Conservation (phyloP, 2,797 vertebrate genomes). For the Carapus acus region DNA sequence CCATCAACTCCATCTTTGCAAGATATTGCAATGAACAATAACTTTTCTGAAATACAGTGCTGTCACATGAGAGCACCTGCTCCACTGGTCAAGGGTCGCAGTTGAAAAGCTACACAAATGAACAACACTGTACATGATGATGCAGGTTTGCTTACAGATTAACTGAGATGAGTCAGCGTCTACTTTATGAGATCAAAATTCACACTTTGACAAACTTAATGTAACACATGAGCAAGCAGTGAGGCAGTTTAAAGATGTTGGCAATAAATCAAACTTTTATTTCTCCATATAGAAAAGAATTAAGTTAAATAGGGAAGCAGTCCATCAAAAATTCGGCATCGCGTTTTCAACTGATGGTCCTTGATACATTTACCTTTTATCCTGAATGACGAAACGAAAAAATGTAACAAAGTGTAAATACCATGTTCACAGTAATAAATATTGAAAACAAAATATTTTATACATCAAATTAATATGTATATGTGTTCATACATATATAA, state of each 20-base stretch:
- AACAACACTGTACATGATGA: not conserved
- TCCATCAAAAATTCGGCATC: constrained; percentile 68
- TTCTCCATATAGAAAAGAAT: constrained; percentile 74
- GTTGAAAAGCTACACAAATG: constrained; percentile 13
- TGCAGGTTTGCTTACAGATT: not conserved
- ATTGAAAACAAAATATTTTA: constrained; percentile 81
- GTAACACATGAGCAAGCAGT: constrained; percentile 4
- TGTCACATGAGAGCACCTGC: no score
- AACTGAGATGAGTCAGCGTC: not conserved
- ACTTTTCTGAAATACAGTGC: not conserved
- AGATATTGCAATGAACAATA: not conserved
- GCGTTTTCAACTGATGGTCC: constrained; percentile 69
- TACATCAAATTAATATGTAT: constrained; percentile 84
- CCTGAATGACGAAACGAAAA: constrained; percentile 63
- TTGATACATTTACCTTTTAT: constrained; percentile 72
- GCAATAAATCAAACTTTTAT: constrained; percentile 75
- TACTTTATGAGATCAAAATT: not conserved
- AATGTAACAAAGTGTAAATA: constrained; percentile 81
- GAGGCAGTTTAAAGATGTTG: constrained; percentile 48
- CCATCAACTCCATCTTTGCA: no score
- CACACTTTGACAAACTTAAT: not conserved
- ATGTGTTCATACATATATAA: constrained; percentile 61
- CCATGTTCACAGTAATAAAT: constrained; percentile 96
- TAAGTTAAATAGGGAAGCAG: constrained; percentile 75
- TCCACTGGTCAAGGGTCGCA: constrained; percentile 4